Conservation (phyloP, 2,797 vertebrate genomes). For the Takifugu rubripes region DNA sequence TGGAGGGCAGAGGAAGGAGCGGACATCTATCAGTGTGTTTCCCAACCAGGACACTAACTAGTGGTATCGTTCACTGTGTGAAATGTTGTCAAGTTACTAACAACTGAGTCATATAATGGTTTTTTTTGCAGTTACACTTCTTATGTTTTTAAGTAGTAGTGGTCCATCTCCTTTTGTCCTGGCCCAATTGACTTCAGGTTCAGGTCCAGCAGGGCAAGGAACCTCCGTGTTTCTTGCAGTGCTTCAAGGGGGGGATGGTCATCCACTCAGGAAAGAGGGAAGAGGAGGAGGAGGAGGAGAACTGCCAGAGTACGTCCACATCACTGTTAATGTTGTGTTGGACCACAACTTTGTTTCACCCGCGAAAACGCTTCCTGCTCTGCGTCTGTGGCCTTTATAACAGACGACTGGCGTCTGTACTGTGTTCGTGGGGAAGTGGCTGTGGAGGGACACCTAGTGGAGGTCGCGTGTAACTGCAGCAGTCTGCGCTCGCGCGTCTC, state of each 20-base stretch:
- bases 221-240: constrained; percentile 94
- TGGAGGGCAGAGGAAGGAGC: too few relatives aligned
- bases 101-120: too few relatives aligned
- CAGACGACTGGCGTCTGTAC: constrained; percentile 96
- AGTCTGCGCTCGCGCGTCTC: constrained; percentile 93
- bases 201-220: constrained; percentile 98
- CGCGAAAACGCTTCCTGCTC: too few relatives aligned
- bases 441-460: constrained; percentile 91
- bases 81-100: too few relatives aligned
- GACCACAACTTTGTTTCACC: too few relatives aligned
- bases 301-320: constrained; percentile 83
- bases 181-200: constrained; percentile 69
- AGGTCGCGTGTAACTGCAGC: constrained; percentile 96
- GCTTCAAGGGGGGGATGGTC: constrained; percentile 96
- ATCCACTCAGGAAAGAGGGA: constrained; percentile 93
- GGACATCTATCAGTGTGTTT: too few relatives aligned
- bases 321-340: too few relatives aligned
- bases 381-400: too few relatives aligned
- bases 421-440: constrained; percentile 92
- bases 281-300: constrained; percentile 98
- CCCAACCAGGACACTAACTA: too few relatives aligned
- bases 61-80: too few relatives aligned
- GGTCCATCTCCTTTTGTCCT: constrained; percentile 17
- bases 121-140: background rate
- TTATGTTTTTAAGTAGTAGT: background rate